Conservation (phyloP, 2,888 invertebrate genomes). For the Hylaea fasciaria region DNA sequence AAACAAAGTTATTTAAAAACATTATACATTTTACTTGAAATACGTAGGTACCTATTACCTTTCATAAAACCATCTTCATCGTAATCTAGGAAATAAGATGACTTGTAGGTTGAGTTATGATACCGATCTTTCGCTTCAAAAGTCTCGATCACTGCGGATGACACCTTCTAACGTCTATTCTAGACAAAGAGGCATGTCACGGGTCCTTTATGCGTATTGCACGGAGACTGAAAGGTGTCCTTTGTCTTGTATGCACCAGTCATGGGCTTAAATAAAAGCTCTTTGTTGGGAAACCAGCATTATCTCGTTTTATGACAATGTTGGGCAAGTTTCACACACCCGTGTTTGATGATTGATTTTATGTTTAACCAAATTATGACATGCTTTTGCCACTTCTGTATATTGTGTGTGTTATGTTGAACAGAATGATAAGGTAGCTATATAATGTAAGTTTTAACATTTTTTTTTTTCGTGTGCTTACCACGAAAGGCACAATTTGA, state of each 20-base stretch:
- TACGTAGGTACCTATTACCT: no score
- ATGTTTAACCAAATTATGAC: conserved; percentile 3
- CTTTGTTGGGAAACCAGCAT: conserved; percentile 52
- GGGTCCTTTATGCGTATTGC: conserved; percentile 15
- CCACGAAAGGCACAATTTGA: no score
- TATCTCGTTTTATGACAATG: conserved; percentile 54
- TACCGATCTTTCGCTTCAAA: conserved; percentile 19
- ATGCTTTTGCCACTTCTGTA: neutral
- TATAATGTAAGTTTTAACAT: no score
- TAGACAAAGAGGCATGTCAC: conserved; percentile 3
- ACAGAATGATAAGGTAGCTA: no score
- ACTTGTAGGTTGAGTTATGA: conserved; percentile 4
- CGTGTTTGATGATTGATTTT: conserved; percentile 16
- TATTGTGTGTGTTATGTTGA: no score
- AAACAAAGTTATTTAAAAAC: no score
- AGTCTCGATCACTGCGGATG: conserved; percentile 17
- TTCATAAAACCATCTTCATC: no score
- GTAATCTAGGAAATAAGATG: neutral
- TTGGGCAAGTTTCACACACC: conserved; percentile 30
- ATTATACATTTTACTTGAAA: no score
- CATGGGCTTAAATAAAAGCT: conserved; percentile 38
- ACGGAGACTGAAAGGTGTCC: conserved; percentile 27
- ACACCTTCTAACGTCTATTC: neutral
- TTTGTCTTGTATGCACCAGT: conserved; percentile 24
- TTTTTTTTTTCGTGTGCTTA: no score